Conservation (phyloP, 2,888 invertebrate genomes). For the Therioaphis trifolii region DNA sequence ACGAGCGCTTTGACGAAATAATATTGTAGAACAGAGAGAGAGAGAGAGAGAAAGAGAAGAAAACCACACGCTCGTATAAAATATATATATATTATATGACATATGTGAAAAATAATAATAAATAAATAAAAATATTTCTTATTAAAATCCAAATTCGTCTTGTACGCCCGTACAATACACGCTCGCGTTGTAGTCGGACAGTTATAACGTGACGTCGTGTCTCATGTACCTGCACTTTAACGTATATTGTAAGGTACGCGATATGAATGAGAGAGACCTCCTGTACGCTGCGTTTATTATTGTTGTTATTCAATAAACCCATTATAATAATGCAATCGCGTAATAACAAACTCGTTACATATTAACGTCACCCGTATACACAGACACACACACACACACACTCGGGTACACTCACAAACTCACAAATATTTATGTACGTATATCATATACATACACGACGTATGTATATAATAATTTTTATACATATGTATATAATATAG, state of each 20-base stretch:
- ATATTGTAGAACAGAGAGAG: neutral
- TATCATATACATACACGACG: neutral
- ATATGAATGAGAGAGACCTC: neutral
- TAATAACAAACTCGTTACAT: slow-evolving; percentile 41
- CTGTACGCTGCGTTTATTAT: neutral
- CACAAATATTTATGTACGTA: neutral
- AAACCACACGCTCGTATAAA: neutral
- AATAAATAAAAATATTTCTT: too few relatives aligned
- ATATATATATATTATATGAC: neutral
- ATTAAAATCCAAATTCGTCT: too few relatives aligned
- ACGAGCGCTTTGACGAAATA: slow-evolving; percentile 9
- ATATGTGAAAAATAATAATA: neutral
- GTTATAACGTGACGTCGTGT: neutral
- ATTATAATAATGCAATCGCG: slow-evolving; percentile 45
- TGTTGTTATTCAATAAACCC: slow-evolving; percentile 14
- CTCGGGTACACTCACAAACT: neutral
- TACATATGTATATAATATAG: too few relatives aligned
- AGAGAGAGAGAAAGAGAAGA: neutral
- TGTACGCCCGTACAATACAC: too few relatives aligned
- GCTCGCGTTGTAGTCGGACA: too few relatives aligned
- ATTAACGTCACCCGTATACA: slow-evolving; percentile 41
- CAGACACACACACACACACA: neutral
- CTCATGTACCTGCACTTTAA: too few relatives aligned
- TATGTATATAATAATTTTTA: neutral
- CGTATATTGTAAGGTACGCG: too few relatives aligned